A percentile compares a stretch with the other conserved stretches of the same genome.
Evolutionary conservation across 2,113 vertebrate species (phyloP).

Genomic region (Beaufortia kweichowensis): DNA sequence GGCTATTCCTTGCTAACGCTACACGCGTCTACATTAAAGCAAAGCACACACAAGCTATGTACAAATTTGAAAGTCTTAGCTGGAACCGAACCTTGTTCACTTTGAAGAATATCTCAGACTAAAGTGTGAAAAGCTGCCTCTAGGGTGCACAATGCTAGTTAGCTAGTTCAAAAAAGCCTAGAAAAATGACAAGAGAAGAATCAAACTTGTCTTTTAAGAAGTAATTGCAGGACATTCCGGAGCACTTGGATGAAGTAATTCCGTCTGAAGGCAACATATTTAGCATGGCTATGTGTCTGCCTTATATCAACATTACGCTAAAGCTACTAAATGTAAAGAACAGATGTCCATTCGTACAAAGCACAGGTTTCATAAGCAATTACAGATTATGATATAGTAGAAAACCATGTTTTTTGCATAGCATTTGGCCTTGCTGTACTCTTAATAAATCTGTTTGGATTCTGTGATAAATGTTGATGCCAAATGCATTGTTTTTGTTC

Average conservation of each 20-base stretch:
- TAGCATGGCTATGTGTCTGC: slow-evolving; percentile 72
- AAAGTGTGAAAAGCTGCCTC: slow-evolving; percentile 53
- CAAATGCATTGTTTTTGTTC: slow-evolving; percentile 66
- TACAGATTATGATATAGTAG: slow-evolving; percentile 54
- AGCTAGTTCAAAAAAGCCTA: slow-evolving; percentile 49
- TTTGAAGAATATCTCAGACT: slow-evolving; percentile 37
- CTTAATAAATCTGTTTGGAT: slow-evolving; percentile 50
- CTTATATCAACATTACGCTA: slow-evolving; percentile 59
- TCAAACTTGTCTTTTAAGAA: slow-evolving; percentile 51
- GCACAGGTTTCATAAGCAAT: slow-evolving; percentile 59
- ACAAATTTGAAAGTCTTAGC: slow-evolving; percentile 53
- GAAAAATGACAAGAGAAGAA: slow-evolving; percentile 35
- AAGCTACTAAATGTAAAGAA: slow-evolving; percentile 50
- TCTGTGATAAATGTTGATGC: slow-evolving; percentile 61
- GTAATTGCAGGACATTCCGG: slow-evolving; percentile 60
- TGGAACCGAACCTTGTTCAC: slow-evolving; percentile 48
- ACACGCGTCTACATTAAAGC: slow-evolving; percentile 62
- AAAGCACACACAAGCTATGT: slow-evolving; percentile 59
- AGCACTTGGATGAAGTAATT: slow-evolving; percentile 65
- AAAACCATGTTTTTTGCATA: slow-evolving; percentile 70
- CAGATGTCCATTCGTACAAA: slow-evolving; percentile 64
- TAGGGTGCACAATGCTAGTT: slow-evolving; percentile 45
- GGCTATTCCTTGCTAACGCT: slow-evolving; percentile 39
- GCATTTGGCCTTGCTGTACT: slow-evolving; percentile 73
- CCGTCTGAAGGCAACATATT: slow-evolving; percentile 69